A percentile compares a stretch with the other conserved stretches of the same genome.
phyloP scores from a whole-genome alignment of 1,140 invertebrate genomes.

The Macrocentrus cingulum region DNA sequence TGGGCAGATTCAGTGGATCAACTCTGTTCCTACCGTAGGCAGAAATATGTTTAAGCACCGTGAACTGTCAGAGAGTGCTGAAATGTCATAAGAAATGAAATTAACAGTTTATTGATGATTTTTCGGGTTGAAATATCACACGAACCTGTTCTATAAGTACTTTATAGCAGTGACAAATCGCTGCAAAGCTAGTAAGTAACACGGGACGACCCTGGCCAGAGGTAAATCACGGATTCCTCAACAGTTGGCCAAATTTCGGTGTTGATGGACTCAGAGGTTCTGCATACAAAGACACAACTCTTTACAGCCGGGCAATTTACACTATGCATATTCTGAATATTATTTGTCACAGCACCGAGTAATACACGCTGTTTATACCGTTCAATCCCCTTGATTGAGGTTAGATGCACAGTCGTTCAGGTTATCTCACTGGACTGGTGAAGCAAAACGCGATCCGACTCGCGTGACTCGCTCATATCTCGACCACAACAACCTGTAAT shows the following conservation, averaged over 20 bases:
- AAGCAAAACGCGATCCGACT: no score
- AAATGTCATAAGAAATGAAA: constrained; percentile 32
- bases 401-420: not conserved
- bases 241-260: constrained; percentile 41
- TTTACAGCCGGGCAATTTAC: constrained; percentile 48
- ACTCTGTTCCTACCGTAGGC: constrained; percentile 59
- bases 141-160: constrained; percentile 57
- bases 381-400: not conserved
- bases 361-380: constrained; percentile 44
- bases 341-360: constrained; percentile 50
- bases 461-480: no score
- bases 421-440: no score
- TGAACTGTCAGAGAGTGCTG: constrained; percentile 69
- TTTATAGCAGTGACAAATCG: constrained; percentile 53
- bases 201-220: constrained; percentile 52
- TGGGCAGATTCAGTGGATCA: constrained; percentile 60
- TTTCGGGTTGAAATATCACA: not conserved
- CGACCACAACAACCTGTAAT: no score
- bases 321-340: constrained; percentile 49
- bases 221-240: constrained; percentile 45
- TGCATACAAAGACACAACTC: constrained; percentile 49
- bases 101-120: not conserved
- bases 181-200: constrained; percentile 47
- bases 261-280: constrained; percentile 51
- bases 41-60: constrained; percentile 60